These are phyloP conservation scores for Anthophora plumipes DNA, from an alignment of 2,888 invertebrate species.

Conservation along the genomic window DNA sequence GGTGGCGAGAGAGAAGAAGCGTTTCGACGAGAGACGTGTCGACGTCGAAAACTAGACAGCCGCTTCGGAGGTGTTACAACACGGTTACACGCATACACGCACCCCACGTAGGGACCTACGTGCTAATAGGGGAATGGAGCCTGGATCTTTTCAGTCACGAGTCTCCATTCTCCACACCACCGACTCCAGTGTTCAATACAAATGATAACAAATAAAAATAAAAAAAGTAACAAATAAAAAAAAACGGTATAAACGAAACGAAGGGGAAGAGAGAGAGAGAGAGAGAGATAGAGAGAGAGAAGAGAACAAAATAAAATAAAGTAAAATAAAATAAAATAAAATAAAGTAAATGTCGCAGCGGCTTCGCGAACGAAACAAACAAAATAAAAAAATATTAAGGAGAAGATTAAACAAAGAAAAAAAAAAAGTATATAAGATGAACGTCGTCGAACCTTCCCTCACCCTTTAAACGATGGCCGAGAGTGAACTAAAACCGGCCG, in stretches of 20 bases:
- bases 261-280: slow-evolving; percentile 8
- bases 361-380: slow-evolving; percentile 43
- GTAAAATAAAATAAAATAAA: neutral
- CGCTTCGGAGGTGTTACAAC: slow-evolving; percentile 62
- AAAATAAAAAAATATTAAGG: neutral
- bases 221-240: slow-evolving; percentile 59
- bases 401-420: neutral
- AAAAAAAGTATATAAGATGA: slow-evolving; percentile 30
- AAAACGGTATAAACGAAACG: slow-evolving; percentile 43
- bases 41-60: slow-evolving; percentile 35
- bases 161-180: slow-evolving; percentile 79
- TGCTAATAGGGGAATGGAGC: slow-evolving; percentile 70
- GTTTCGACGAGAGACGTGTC: slow-evolving; percentile 24
- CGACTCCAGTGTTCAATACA: slow-evolving; percentile 84
- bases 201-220: slow-evolving; percentile 61
- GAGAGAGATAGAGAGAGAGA: too few relatives aligned
- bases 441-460: slow-evolving; percentile 45
- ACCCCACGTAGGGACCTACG: slow-evolving; percentile 79
- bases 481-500: slow-evolving; percentile 37
- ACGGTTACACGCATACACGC: slow-evolving; percentile 61
- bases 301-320: slow-evolving; percentile 18
- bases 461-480: slow-evolving; percentile 45
- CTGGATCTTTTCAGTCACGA: slow-evolving; percentile 70
- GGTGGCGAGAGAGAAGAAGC: slow-evolving; percentile 25
- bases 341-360: slow-evolving; percentile 44